phyloP scores from a whole-genome alignment of 2,113 vertebrate species.

The Saguinus midas region DNA sequence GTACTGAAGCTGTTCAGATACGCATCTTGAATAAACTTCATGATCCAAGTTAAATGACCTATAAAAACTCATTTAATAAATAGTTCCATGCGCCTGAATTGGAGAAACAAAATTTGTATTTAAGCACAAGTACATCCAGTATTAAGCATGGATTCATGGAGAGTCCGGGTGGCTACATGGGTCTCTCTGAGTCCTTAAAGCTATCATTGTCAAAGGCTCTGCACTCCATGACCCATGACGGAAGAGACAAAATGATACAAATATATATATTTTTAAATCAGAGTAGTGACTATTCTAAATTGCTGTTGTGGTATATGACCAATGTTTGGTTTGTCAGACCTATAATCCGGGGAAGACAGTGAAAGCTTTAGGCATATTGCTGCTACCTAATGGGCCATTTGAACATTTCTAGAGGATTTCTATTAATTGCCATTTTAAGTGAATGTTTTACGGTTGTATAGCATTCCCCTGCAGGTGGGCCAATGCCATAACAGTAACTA shows the following conservation, averaged over 20 bases:
- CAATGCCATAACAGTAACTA: not conserved
- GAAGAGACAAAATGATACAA: not conserved
- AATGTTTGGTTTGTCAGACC: not conserved
- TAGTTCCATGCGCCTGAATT: not conserved
- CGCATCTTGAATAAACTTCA: not conserved
- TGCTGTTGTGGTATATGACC: not conserved
- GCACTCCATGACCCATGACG: not conserved
- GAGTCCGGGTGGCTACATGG: not conserved
- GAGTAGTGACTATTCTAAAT: not conserved
- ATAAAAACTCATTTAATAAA: not conserved
- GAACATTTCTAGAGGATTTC: not conserved
- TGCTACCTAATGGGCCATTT: not conserved
- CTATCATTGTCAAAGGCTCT: not conserved
- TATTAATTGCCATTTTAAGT: not conserved
- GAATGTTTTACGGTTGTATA: not conserved
- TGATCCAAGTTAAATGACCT: not conserved
- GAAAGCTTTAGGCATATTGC: not conserved
- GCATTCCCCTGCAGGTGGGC: not conserved
- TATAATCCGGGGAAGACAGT: not conserved
- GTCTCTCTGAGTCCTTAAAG: not conserved
- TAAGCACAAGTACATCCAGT: not conserved
- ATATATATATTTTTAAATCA: not conserved
- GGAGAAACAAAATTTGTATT: not conserved
- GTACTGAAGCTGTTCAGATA: not conserved
- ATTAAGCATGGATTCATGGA: not conserved